Evolutionary conservation across 2,888 invertebrate species (phyloP), one percentile per base, ranked within the genome.

Genomic region (Cephonodes hylas): DNA sequence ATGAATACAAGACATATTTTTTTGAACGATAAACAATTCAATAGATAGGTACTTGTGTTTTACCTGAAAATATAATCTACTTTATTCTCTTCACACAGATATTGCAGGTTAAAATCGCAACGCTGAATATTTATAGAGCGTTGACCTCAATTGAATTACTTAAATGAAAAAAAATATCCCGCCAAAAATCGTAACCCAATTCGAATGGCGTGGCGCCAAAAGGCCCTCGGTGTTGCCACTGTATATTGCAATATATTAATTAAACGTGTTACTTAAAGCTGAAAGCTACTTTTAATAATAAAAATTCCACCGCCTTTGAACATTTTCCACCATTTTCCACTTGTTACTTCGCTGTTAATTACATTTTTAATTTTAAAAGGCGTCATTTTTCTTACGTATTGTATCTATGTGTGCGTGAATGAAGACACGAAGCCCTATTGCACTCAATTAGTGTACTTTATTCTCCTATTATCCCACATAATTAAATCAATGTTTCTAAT

Each of bases 301-400:
- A 53, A 53, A 53, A 53, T 27, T 31, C 18, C 53, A 53, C 31
- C 53, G 18, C 53, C 31, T 53, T 53, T 53, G 53, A 31, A 31
- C 15, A 53, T 27, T 27, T 53, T 22, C 45, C 45, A 13, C 45
- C 45, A 22, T 46, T 31, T 18, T 53, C 31, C 31, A 53, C 53
- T 53, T 53, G 31, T 53, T 53, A 53, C 31, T 53, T 53, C 18
- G 31, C 8, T 18, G 31, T 53, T 53, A 53, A 53, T 53, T 53
- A 27, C 53, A 31, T 53, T 53, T 53, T 31, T 31, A 18, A 10
- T 27, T 53, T 31, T 31, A 44, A 53, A 53, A 4, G 27, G 18
- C 18, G 22, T 10, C 1, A 31, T 48, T 53, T 18, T 31, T 31
- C 20, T 53, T 53, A 18, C 10, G 7, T 10, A 31, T 20, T 31